Conservation (phyloP, 92 coral and sea anemone species). For the Siderastrea siderea region DNA sequence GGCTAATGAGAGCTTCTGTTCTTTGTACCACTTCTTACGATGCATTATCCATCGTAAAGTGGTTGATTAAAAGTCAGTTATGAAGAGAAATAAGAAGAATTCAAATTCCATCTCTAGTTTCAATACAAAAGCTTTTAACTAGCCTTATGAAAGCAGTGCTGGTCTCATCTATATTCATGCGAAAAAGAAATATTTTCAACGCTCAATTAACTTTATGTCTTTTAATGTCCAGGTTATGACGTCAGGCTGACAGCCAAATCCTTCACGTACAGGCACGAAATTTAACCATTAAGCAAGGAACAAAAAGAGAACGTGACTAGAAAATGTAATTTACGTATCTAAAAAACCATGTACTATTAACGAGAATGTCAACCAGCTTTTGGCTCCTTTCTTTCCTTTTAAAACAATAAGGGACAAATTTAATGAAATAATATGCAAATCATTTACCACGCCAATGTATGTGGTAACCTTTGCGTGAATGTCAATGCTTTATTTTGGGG, state of each 20-base stretch:
- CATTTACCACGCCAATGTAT: not conserved
- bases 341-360: not conserved
- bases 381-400: not conserved
- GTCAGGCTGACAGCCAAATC: slow-evolving; percentile 8
- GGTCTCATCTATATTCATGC: slow-evolving; percentile 8
- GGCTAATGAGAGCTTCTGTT: not conserved
- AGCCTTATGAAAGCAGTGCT: not conserved
- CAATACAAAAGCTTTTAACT: not conserved
- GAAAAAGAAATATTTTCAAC: slow-evolving; percentile 1
- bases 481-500: too few species aligned
- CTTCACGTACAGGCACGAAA: slow-evolving; percentile 22
- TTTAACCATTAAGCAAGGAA: not conserved
- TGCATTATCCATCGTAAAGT: not conserved
- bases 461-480: too few species aligned
- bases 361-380: not conserved
- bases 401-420: slow-evolving; percentile 11
- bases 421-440: not conserved
- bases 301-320: slow-evolving; percentile 31
- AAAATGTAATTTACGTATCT: not conserved
- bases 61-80: not conserved
- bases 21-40: not conserved
- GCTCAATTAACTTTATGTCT: slow-evolving; percentile 11
- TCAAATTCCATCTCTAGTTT: not conserved
- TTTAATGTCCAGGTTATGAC: slow-evolving; percentile 18
- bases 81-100: not conserved